A percentile compares a stretch with the other conserved stretches of the same genome.
Conservation (phyloP, 2,888 invertebrate genomes). For the Aporophyla nigra region DNA sequence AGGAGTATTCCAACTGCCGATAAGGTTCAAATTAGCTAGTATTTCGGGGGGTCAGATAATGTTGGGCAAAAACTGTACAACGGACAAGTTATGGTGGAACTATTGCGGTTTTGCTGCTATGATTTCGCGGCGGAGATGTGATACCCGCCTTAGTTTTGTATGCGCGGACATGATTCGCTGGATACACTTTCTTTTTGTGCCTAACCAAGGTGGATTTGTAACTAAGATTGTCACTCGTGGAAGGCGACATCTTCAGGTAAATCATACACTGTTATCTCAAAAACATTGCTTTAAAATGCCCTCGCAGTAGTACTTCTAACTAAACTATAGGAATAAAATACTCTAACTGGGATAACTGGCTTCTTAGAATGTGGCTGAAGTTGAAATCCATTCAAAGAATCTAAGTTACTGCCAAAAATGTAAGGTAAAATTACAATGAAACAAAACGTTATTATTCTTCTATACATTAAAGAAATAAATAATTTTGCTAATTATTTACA, state of each 20-base stretch:
- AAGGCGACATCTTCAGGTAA: not conserved
- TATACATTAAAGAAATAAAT: conserved; percentile 25
- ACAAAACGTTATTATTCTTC: conserved; percentile 4
- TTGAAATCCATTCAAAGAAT: conserved; percentile 3
- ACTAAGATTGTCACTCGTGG: not conserved
- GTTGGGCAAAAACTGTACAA: too few species aligned
- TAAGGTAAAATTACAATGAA: conserved; percentile 9
- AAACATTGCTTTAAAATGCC: conserved; percentile 20
- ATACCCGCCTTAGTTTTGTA: not conserved
- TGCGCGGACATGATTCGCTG: not conserved
- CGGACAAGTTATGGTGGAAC: not conserved
- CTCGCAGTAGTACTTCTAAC: conserved; percentile 2
- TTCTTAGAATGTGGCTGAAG: conserved; percentile 2
- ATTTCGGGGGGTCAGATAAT: too few species aligned
- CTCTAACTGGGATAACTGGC: not conserved
- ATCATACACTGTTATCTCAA: not conserved
- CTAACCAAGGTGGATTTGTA: conserved; percentile 1
- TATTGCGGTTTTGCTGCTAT: not conserved
- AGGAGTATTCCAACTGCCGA: too few species aligned
- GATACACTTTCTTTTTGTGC: not conserved
- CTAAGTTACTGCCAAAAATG: not conserved
- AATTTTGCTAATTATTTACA: conserved; percentile 54
- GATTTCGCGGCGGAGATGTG: not conserved
- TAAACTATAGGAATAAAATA: conserved; percentile 1
- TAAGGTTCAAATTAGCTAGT: too few species aligned